Conservation (phyloP, 2,888 invertebrate genomes). For the Agonopterix alstromeriana region DNA sequence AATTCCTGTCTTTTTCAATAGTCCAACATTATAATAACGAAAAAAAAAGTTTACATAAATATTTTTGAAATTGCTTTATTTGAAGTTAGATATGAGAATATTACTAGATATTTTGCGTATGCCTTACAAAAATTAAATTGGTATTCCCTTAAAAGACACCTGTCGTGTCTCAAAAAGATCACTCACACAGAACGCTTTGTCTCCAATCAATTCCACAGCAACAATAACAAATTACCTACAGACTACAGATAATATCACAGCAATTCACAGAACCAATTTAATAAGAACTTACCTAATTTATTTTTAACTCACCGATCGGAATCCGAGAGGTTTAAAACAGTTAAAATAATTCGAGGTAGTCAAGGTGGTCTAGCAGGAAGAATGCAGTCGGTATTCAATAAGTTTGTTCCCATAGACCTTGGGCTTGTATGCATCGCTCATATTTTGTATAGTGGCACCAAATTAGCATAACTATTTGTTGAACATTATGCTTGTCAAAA, state of each 20-base stretch:
- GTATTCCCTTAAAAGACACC: no score
- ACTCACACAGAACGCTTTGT: no score
- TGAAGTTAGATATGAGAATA: no score
- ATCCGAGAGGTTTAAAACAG: neutral
- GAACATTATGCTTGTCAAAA: neutral
- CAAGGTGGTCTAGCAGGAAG: slow-evolving; percentile 61
- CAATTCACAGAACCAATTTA: neutral
- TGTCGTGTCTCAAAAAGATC: no score
- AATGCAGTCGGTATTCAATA: slow-evolving; percentile 42
- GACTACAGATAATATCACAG: slow-evolving; percentile 1
- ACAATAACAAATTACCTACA: neutral
- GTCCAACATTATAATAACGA: no score
- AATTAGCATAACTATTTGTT: slow-evolving; percentile 2
- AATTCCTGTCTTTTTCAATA: no score
- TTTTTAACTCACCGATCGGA: slow-evolving; percentile 3
- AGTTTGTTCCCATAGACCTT: slow-evolving; percentile 27
- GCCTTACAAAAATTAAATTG: no score
- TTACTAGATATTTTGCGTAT: no score
- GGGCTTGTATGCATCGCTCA: neutral
- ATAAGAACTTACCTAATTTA: neutral
- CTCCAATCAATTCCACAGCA: neutral
- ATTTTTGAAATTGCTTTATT: no score
- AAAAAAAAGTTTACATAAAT: no score
- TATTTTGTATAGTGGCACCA: slow-evolving; percentile 3
- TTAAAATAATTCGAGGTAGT: slow-evolving; percentile 10